Evolutionary conservation across 2,113 vertebrate species (phyloP).

Genomic region (Phalacrocorax carbo): DNA sequence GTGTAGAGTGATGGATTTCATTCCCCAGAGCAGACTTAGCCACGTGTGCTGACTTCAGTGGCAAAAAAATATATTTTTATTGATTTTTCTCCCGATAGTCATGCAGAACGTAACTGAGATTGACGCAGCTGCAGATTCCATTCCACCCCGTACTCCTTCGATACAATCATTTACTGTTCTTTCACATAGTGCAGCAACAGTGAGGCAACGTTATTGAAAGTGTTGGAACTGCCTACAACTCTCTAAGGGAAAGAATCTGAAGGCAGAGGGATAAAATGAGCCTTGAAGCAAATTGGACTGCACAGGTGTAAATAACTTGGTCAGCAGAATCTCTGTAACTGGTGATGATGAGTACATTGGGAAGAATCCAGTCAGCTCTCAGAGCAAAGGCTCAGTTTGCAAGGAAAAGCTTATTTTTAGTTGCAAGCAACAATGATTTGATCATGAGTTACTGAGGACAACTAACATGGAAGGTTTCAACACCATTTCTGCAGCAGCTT

Average conservation of each 20-base stretch:
- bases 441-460: conserved; percentile 20
- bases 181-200: not conserved
- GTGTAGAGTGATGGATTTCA: not conserved
- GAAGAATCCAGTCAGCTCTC: not conserved
- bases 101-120: not conserved
- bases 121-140: conserved; percentile 34
- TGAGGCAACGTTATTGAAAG: not conserved
- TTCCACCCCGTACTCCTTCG: not conserved
- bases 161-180: not conserved
- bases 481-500: conserved; percentile 13
- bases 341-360: not conserved
- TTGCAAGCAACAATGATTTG: not conserved
- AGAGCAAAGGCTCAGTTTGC: not conserved
- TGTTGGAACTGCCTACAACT: not conserved
- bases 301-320: conserved; percentile 16
- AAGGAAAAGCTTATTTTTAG: not conserved
- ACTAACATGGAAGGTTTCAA: conserved; percentile 45
- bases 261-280: not conserved
- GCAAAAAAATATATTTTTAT: conserved; percentile 13
- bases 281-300: conserved; percentile 18
- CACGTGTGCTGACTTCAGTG: conserved; percentile 13
- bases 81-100: conserved; percentile 3
- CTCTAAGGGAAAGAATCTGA: not conserved
- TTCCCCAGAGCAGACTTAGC: not conserved
- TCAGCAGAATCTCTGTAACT: not conserved